Evolutionary conservation across 2,797 vertebrate genomes (phyloP).

Genomic region (Rhinogobio ventralis): DNA sequence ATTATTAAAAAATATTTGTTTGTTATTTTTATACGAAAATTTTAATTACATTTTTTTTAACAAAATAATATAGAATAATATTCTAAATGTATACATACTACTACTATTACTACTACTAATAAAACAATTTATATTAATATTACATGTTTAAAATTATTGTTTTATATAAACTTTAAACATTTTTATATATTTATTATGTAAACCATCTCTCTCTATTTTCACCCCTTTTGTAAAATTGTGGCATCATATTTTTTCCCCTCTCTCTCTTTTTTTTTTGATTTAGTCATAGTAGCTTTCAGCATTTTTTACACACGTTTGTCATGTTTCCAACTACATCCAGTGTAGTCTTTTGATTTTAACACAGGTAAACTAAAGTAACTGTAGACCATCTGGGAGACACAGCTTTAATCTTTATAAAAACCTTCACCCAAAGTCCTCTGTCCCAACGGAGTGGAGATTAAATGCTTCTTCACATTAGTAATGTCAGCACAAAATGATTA

Average conservation of each 20-base stretch:
- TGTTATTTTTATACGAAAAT: not conserved
- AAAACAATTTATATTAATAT: not conserved
- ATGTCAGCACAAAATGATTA: constrained; percentile 98
- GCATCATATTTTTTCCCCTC: not conserved
- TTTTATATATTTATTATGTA: not conserved
- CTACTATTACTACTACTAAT: not conserved
- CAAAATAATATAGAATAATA: not conserved
- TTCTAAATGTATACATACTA: not conserved
- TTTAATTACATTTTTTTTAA: not conserved
- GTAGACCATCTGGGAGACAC: constrained; percentile 48
- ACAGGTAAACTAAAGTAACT: constrained; percentile 34
- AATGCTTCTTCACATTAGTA: constrained; percentile 98
- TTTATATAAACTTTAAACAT: not conserved
- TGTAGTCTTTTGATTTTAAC: constrained; percentile 18
- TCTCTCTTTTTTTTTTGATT: not conserved
- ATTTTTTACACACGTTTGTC: not conserved
- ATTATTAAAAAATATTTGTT: not conserved
- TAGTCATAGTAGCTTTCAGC: not conserved
- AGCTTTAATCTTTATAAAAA: constrained; percentile 84
- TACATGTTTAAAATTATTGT: not conserved
- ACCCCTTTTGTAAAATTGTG: not conserved
- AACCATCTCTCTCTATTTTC: not conserved
- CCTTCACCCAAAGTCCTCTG: constrained; percentile 70
- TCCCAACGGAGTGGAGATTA: constrained; percentile 87
- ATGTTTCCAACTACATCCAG: not conserved